These are phyloP conservation scores for Sesamia inferens DNA, from an alignment of 2,888 invertebrate genomes.

Conservation along the genomic window DNA sequence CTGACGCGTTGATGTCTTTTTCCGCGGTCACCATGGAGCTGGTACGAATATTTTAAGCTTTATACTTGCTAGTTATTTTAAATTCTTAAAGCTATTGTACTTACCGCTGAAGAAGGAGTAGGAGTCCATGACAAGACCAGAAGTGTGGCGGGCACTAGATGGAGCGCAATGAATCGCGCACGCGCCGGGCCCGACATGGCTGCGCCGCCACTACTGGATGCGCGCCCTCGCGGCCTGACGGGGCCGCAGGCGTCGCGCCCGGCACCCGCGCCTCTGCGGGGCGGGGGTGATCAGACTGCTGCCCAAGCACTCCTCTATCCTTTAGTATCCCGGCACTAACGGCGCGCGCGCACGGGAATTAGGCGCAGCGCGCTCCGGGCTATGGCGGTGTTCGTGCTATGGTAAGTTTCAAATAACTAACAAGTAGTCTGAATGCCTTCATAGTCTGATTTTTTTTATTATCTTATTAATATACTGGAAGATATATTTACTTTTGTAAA, in stretches of 20 bases:
- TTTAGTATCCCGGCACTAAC: conserved; percentile 89
- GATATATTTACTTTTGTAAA: background rate
- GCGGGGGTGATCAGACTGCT: conserved; percentile 80
- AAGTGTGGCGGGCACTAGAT: conserved; percentile 80
- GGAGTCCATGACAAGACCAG: conserved; percentile 78
- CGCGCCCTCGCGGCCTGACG: conserved; percentile 77
- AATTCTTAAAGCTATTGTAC: conserved; percentile 66
- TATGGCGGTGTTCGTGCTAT: conserved; percentile 88
- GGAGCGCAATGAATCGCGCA: conserved; percentile 82
- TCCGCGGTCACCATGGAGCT: conserved; percentile 21
- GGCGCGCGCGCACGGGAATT: conserved; percentile 89
- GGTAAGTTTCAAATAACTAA: conserved; percentile 72
- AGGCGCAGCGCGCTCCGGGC: conserved; percentile 87
- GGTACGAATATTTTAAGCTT: conserved; percentile 9
- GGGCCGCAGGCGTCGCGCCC: conserved; percentile 71
- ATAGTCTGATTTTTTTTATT: conserved; percentile 2
- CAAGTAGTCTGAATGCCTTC: conserved; percentile 25
- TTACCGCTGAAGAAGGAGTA: conserved; percentile 80
- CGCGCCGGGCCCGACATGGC: conserved; percentile 90
- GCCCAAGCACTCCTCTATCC: conserved; percentile 84
- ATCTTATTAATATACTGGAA: background rate
- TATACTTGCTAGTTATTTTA: conserved; percentile 37
- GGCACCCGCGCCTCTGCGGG: conserved; percentile 71
- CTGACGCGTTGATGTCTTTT: conserved; percentile 76
- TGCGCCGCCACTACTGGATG: conserved; percentile 87